Conservation (phyloP, 1,140 invertebrate genomes). For the Drosophila erecta region DNA sequence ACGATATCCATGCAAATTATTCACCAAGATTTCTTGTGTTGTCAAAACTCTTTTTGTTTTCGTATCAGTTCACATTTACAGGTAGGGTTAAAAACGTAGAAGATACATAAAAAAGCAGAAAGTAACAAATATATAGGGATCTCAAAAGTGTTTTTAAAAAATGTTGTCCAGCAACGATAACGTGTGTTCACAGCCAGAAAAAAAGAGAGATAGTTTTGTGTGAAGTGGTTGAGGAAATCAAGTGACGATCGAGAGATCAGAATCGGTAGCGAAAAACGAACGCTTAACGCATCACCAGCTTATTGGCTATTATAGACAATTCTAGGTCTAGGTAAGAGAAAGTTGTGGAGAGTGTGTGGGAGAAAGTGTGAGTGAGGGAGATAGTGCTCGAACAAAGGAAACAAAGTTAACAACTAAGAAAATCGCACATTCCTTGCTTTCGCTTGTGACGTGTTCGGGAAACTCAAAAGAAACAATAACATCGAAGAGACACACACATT, state of each 20-base stretch:
- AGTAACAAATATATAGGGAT: constrained; percentile 39
- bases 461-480: constrained; percentile 58
- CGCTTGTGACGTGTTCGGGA: constrained; percentile 21
- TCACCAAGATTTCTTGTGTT: constrained; percentile 70
- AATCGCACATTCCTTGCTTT: constrained; percentile 57
- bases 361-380: constrained; percentile 23
- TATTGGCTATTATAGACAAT: constrained; percentile 31
- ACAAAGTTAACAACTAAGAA: constrained; percentile 49
- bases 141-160: constrained; percentile 40
- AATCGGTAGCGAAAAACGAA: constrained; percentile 23
- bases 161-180: constrained; percentile 36
- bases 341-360: constrained; percentile 16
- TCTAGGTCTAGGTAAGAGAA: constrained; percentile 34
- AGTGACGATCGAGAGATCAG: constrained; percentile 32
- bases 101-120: constrained; percentile 31
- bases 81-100: constrained; percentile 46
- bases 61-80: constrained; percentile 68
- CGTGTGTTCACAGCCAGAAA: constrained; percentile 46
- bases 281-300: constrained; percentile 36
- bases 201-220: constrained; percentile 3
- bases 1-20: constrained; percentile 84
- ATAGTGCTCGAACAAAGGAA: constrained; percentile 58
- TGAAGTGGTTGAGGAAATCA: constrained; percentile 17
- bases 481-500: constrained; percentile 63
- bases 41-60: constrained; percentile 20